Evolutionary conservation across 1,140 invertebrate genomes (phyloP).

Genomic region (silkworm (Bombyx mori)): DNA sequence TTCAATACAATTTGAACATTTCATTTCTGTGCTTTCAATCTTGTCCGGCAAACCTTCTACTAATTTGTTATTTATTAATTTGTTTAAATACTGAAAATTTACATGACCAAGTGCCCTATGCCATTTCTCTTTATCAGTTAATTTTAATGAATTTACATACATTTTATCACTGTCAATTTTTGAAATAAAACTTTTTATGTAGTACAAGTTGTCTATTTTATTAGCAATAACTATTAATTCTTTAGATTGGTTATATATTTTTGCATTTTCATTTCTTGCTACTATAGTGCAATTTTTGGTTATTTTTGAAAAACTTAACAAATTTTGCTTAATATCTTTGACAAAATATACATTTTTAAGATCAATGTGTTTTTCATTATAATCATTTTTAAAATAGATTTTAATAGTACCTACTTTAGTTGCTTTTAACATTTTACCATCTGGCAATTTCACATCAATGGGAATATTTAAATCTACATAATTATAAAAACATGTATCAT

Average conservation of each 20-base stretch:
- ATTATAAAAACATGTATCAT: constrained; percentile 36
- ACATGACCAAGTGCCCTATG: constrained; percentile 38
- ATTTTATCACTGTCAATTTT: constrained; percentile 19
- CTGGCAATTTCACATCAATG: constrained; percentile 26
- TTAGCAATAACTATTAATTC: constrained; percentile 24
- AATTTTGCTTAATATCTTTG: constrained; percentile 29
- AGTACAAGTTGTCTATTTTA: constrained; percentile 27
- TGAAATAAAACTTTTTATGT: constrained; percentile 25
- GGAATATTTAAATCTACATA: constrained; percentile 33
- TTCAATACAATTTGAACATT: constrained; percentile 31
- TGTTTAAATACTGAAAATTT: constrained; percentile 39
- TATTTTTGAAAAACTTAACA: constrained; percentile 31
- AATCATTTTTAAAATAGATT: constrained; percentile 11
- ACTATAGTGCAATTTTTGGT: constrained; percentile 25
- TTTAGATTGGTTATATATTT: constrained; percentile 22
- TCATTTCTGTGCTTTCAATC: constrained; percentile 30
- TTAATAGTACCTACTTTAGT: constrained; percentile 37
- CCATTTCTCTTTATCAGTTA: constrained; percentile 33
- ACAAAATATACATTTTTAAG: constrained; percentile 37
- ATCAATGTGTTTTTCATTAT: constrained; percentile 20
- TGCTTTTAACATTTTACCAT: constrained; percentile 29
- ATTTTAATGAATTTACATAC: constrained; percentile 13
- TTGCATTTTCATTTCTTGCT: constrained; percentile 22
- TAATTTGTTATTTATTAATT: constrained; percentile 31
- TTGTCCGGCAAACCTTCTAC: constrained; percentile 30